Conservation (phyloP, 2,113 vertebrate species). For the Etheostoma spectabile region DNA sequence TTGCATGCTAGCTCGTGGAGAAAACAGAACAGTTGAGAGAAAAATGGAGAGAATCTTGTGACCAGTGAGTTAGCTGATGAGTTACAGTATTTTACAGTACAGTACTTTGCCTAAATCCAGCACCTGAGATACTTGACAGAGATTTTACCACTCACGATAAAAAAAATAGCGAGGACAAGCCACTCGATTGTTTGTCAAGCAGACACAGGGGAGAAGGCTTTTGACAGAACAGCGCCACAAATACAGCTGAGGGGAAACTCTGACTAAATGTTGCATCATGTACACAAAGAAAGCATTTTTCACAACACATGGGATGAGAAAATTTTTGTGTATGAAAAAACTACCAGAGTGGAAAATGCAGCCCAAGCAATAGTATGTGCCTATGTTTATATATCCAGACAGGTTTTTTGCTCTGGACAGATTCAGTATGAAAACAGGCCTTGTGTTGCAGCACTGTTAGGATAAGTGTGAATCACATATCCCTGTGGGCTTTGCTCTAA, state of each 20-base stretch:
- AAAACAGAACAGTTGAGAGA: too few relatives aligned
- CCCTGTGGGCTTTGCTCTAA: conserved; percentile 14
- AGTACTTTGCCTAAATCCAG: not conserved
- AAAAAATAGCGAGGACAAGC: not conserved
- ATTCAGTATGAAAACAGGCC: conserved; percentile 3
- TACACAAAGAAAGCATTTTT: not conserved
- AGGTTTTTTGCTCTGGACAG: not conserved
- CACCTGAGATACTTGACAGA: not conserved
- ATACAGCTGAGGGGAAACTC: conserved; percentile 35
- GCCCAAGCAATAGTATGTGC: not conserved
- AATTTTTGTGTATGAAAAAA: conserved; percentile 32
- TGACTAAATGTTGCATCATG: conserved; percentile 67
- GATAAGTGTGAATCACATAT: conserved; percentile 11
- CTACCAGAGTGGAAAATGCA: conserved; percentile 29
- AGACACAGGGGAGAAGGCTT: not conserved
- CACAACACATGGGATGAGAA: conserved; percentile 21
- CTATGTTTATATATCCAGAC: conserved; percentile 14
- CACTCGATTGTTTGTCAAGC: conserved; percentile 5
- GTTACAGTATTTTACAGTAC: not conserved
- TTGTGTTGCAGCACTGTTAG: conserved; percentile 20
- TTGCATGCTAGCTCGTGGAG: not conserved
- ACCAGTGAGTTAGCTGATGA: not conserved
- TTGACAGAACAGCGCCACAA: conserved; percentile 35
- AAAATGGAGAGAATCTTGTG: not conserved
- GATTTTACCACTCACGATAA: too few relatives aligned